phyloP scores from a whole-genome alignment of 2,888 invertebrate genomes.

The Biston betularia region DNA sequence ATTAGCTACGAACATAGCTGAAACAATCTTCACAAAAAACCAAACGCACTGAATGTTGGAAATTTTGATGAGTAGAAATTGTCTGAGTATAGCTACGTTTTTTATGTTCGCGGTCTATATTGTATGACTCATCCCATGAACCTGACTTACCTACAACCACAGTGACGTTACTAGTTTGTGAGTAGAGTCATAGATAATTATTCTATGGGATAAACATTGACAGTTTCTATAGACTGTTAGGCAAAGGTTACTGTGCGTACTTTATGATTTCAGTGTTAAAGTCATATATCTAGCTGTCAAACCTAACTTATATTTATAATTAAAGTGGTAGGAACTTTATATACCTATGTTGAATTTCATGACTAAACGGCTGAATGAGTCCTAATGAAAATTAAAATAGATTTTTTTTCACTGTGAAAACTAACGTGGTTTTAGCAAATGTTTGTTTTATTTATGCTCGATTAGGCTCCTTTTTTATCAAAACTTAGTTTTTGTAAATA shows the following conservation, averaged over 20 bases:
- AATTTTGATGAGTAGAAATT: conserved; percentile 2
- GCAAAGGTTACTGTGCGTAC: neutral
- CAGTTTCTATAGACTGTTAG: neutral
- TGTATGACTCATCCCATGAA: neutral
- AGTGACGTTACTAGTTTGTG: neutral
- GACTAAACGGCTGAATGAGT: too few relatives aligned
- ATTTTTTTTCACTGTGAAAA: too few relatives aligned
- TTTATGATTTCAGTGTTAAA: neutral
- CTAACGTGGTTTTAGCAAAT: too few relatives aligned
- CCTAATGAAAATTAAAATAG: too few relatives aligned
- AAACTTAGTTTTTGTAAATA: too few relatives aligned
- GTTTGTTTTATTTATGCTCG: too few relatives aligned
- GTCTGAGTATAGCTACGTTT: neutral
- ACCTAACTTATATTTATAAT: neutral
- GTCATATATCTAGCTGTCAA: neutral
- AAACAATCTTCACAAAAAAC: neutral
- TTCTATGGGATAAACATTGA: neutral
- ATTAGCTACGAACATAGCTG: too few relatives aligned
- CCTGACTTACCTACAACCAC: neutral
- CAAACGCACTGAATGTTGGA: neutral
- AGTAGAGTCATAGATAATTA: neutral
- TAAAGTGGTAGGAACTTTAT: too few relatives aligned
- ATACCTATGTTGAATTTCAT: too few relatives aligned
- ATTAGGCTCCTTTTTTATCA: too few relatives aligned
- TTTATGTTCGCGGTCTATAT: neutral